A percentile compares a stretch with the other conserved stretches of the same genome.
phyloP scores from a whole-genome alignment of 2,888 invertebrate genomes.

The Leucophenga montana region DNA sequence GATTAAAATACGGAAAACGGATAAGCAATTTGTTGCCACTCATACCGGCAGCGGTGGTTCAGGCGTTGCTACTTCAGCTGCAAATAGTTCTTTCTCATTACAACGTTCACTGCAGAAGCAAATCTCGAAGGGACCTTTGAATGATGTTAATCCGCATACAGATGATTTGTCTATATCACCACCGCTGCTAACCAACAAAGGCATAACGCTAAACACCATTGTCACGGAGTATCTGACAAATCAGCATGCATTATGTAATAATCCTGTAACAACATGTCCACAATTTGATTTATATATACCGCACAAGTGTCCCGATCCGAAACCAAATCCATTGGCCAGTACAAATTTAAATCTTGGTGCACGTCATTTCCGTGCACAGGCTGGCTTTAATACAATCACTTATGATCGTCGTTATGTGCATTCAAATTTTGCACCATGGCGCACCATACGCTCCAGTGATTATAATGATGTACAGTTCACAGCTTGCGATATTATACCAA shows the following conservation, averaged over 20 bases:
- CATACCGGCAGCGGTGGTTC: conserved; percentile 48
- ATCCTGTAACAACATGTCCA: conserved; percentile 97
- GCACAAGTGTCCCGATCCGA: conserved; percentile 95
- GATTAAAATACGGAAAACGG: conserved; percentile 54
- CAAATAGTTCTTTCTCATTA: conserved; percentile 11
- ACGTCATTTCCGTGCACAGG: conserved; percentile 76
- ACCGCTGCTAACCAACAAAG: conserved; percentile 68
- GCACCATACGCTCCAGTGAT: conserved; percentile 78
- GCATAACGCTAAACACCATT: conserved; percentile 89
- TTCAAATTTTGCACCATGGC: conserved; percentile 84
- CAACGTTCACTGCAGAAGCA: conserved; percentile 75
- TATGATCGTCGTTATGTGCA: conserved; percentile 88
- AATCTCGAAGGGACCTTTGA: conserved; percentile 65
- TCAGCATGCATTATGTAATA: conserved; percentile 98
- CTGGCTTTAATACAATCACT: conserved; percentile 77
- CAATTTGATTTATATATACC: conserved; percentile 96
- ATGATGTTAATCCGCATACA: conserved; percentile 28
- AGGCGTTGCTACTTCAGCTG: background rate
- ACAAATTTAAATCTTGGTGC: conserved; percentile 82
- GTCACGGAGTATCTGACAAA: conserved; percentile 97
- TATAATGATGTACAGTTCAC: conserved; percentile 83
- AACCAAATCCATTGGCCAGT: conserved; percentile 74
- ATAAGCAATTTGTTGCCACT: conserved; percentile 38
- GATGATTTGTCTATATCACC: conserved; percentile 40
- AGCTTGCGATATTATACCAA: conserved; percentile 78